Base-by-base conservation (phyloP, 1,140 invertebrate genomes). In the Subanguina moxae region DNA sequence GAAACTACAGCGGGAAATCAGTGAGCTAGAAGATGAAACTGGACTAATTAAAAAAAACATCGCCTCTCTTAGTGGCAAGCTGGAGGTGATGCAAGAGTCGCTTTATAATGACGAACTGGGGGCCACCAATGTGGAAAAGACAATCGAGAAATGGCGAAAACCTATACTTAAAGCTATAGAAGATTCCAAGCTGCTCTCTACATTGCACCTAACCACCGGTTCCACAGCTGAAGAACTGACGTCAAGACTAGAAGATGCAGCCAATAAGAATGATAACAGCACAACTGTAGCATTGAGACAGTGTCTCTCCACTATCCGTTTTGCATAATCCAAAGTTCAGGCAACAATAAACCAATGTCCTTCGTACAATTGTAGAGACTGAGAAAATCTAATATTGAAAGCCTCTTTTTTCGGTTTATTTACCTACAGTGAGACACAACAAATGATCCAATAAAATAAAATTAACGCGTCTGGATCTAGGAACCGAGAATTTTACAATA, bases 1-100 rank as follows among this genome's bases (percentile, higher is more conserved):
- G 46, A 68, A 65, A 27, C 8, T 68, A 23, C 62, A 58, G 21
- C 15, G 43, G 25, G 9, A 57, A 68, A 68, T 68, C 45, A 21
- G 23, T 30, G 21, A 32, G 56, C 9, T 66, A 8, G 25, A 68
- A 67, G 25, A 32, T 13, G 17, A 59, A 57, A 43, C 23, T 61
- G 19, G 42, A 68, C 19, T 25, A 30, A 43, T 59, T 19, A 8
- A 27, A 43, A 23, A 64, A 28, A 65, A 43, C 23, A 23, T 25
- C 21, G 1, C 28, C 21, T 17, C 23, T 15, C 21, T 15, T 11
- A 13, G 64, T 66, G 13, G 23, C 21, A 23, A 57, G 32, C 23
- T 23, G 23, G 64, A 46, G 52, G 62, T 61, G 64, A 68, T 23
- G 45, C 32, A 23, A 32, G 38, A 25, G 43, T 43, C 17, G 11